Conservation (phyloP, 1,140 invertebrate genomes). For the Anoplolepis gracilipes region DNA sequence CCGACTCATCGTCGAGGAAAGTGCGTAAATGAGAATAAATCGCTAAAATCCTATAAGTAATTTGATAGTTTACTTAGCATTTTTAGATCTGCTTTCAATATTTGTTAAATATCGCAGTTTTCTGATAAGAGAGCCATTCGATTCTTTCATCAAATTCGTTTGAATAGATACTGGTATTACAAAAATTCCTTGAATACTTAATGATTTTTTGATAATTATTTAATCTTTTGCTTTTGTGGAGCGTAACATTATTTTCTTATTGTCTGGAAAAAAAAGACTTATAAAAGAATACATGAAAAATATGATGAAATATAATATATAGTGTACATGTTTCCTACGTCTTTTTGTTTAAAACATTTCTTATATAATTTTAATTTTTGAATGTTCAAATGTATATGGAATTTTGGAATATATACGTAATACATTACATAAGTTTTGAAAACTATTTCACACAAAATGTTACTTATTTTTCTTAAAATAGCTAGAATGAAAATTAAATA, state of each 20-base stretch:
- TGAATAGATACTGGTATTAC: background rate
- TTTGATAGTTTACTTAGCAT: background rate
- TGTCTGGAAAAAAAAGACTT: background rate
- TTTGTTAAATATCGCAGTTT: too few relatives aligned
- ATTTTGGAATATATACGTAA: background rate
- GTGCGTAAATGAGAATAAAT: slow-evolving; percentile 11
- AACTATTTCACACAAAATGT: background rate
- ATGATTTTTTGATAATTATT: background rate
- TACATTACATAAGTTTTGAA: background rate
- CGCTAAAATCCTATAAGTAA: background rate
- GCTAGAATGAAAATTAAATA: background rate
- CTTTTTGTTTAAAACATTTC: background rate
- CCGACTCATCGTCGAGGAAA: slow-evolving; percentile 2
- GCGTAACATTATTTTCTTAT: background rate
- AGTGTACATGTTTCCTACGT: background rate
- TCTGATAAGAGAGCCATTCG: too few relatives aligned
- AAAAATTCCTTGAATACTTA: background rate
- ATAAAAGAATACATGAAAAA: background rate
- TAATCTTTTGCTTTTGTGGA: background rate
- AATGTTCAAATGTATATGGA: background rate
- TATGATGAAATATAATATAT: too few relatives aligned
- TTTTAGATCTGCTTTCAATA: too few relatives aligned
- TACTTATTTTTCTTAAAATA: background rate
- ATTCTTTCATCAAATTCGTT: background rate
- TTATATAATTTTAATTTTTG: background rate